These are phyloP conservation scores for Hermaeophaga mercurialis DNA, from an alignment of 2,888 invertebrate species.

Conservation along the genomic window DNA sequence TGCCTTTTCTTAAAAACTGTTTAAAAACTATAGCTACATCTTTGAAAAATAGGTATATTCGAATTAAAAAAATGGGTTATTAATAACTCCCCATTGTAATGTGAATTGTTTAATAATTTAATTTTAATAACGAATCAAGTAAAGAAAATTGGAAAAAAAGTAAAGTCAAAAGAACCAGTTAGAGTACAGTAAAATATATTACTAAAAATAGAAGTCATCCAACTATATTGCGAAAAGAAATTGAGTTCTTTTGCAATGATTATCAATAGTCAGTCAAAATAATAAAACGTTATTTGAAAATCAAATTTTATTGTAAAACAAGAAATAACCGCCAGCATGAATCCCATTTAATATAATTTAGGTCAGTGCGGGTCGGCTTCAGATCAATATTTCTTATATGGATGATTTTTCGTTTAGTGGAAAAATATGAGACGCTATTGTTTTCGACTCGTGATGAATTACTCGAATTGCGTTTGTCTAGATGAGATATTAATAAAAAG, in stretches of 20 bases:
- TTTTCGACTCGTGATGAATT: neutral
- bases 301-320: slow-evolving; percentile 17
- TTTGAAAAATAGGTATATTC: too few species aligned
- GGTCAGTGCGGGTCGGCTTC: slow-evolving; percentile 13
- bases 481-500: too few species aligned
- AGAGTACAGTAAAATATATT: too few species aligned
- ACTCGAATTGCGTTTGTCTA: slow-evolving; percentile 9
- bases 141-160: too few species aligned
- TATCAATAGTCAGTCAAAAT: slow-evolving; percentile 11
- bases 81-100: too few species aligned
- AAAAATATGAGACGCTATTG: slow-evolving; percentile 10
- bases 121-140: too few species aligned
- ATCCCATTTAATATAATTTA: slow-evolving; percentile 21
- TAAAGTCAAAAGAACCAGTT: too few species aligned
- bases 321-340: slow-evolving; percentile 15
- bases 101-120: too few species aligned
- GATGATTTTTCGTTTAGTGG: slow-evolving; percentile 16
- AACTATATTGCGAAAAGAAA: neutral
- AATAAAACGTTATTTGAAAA: slow-evolving; percentile 15
- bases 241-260: slow-evolving; percentile 4
- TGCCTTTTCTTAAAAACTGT: too few species aligned
- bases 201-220: too few species aligned
- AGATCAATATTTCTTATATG: slow-evolving; percentile 14
- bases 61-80: too few species aligned
- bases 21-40: too few species aligned